These are phyloP conservation scores for Drosophila bipectinata DNA, from an alignment of 1,140 invertebrate genomes.

Conservation along the genomic window DNA sequence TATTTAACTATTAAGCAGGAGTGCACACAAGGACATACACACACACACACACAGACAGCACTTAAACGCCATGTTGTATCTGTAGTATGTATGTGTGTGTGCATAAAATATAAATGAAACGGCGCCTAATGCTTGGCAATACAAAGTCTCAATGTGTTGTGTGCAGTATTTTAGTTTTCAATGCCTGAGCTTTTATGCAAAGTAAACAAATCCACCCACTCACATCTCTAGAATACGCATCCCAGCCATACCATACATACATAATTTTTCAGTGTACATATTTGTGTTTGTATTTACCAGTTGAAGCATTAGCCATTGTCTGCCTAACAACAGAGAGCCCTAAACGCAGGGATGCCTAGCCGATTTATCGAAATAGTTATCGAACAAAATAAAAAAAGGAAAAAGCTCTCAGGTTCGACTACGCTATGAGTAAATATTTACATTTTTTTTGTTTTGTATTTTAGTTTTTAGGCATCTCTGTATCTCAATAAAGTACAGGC, in stretches of 20 bases:
- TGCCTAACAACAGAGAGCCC: conserved; percentile 26
- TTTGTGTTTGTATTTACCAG: conserved; percentile 71
- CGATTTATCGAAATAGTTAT: background rate
- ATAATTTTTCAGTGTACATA: conserved; percentile 48
- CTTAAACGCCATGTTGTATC: conserved; percentile 10
- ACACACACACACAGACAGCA: conserved; percentile 42
- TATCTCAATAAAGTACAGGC: conserved; percentile 51
- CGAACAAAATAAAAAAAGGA: background rate
- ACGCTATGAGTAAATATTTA: background rate
- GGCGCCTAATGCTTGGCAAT: conserved; percentile 75
- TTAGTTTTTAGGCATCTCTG: background rate
- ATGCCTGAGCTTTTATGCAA: conserved; percentile 79
- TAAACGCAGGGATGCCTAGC: background rate
- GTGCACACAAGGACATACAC: conserved; percentile 56
- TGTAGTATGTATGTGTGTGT: conserved; percentile 39
- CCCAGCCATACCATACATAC: conserved; percentile 6
- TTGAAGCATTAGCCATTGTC: conserved; percentile 74
- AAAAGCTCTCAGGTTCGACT: background rate
- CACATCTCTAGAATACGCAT: conserved; percentile 3
- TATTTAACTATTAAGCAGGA: conserved; percentile 79
- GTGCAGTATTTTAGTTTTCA: conserved; percentile 82
- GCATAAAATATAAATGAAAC: conserved; percentile 81
- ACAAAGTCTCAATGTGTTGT: conserved; percentile 77
- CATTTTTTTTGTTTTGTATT: background rate
- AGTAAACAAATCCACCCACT: conserved; percentile 60